Evolutionary conservation across 2,888 invertebrate species (phyloP), one percentile per base, ranked within the genome.

Genomic region (Elmis aenea): DNA sequence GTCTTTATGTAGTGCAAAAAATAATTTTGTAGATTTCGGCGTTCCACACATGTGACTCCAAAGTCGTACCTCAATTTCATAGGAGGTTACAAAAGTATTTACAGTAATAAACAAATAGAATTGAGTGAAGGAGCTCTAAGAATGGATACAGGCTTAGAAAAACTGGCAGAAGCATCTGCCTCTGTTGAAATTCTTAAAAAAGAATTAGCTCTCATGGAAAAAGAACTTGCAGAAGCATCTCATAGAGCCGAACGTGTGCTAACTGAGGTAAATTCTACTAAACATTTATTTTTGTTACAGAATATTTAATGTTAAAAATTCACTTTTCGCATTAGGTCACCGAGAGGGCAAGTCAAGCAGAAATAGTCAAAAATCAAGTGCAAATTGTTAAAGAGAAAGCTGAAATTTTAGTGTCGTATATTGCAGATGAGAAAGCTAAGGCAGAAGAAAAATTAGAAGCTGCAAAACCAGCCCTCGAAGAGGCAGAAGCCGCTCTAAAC

Each of bases 31-130:
- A 73, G 93, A 53, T 95, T 86, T 67, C 80, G 95, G 9, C 76
- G 96, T 50, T 89, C 94, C 13, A 92, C 94, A 11, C 94, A 95
- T 60, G 96, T 96, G 1, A 96, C 96, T 2, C 96, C 96, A 5
- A 96, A 96, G 68, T 95, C 95, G 0, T 96, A 95, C 66, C 71
- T 96, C 11, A 94, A 91, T 61, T 96, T 96, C 64, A 88, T 96
- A 48, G 85, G 85, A 9, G 94, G 94, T 15, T 96, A 96, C 67
- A 96, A 96, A 69, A 85, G 83, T 38, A 93, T 96, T 54, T 96
- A 96, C 64, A 80, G 83, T 48, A 79, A 81, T 65, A 95, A 93
- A 66, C 85, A 86, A 59, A 83, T 82, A 54, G 93, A 95, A 61
- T 74, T 96, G 14, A 90, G 88, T 2, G 85, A 91, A 54, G 87